These are phyloP conservation scores for Procavia capensis DNA, from an alignment of 2,113 vertebrate species.

Conservation along the genomic window DNA sequence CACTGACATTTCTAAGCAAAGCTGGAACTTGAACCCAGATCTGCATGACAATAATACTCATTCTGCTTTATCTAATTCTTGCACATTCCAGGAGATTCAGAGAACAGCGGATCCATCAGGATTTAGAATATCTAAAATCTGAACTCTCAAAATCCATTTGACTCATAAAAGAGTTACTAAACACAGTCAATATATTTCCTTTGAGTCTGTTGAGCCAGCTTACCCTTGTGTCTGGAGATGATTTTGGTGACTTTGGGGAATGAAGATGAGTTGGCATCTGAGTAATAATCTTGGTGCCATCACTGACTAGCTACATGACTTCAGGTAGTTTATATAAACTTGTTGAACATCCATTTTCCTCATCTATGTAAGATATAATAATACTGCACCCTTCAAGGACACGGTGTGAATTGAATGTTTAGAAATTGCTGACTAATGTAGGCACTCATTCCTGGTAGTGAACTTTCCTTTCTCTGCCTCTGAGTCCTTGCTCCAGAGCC, in stretches of 20 bases:
- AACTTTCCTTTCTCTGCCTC: background rate
- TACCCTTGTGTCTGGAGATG: background rate
- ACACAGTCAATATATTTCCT: background rate
- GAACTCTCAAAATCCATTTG: background rate
- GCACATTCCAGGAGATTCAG: background rate
- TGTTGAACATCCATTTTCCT: background rate
- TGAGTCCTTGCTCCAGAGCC: background rate
- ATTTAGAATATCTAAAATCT: background rate
- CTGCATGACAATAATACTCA: background rate
- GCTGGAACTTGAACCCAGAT: background rate
- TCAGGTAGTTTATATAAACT: background rate
- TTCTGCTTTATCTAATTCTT: background rate
- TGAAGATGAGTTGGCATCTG: background rate
- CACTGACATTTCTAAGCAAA: conserved; percentile 20
- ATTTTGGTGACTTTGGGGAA: background rate
- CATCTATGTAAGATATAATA: background rate
- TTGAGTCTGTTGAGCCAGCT: background rate
- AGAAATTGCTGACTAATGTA: background rate
- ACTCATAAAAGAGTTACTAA: background rate
- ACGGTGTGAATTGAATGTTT: background rate
- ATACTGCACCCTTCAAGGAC: background rate
- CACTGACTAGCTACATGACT: background rate
- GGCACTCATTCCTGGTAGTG: background rate
- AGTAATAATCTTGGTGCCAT: background rate
- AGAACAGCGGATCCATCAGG: background rate